Evolutionary conservation across 2,888 invertebrate genomes (phyloP).

Genomic region (Lissocephala sabroskyi): DNA sequence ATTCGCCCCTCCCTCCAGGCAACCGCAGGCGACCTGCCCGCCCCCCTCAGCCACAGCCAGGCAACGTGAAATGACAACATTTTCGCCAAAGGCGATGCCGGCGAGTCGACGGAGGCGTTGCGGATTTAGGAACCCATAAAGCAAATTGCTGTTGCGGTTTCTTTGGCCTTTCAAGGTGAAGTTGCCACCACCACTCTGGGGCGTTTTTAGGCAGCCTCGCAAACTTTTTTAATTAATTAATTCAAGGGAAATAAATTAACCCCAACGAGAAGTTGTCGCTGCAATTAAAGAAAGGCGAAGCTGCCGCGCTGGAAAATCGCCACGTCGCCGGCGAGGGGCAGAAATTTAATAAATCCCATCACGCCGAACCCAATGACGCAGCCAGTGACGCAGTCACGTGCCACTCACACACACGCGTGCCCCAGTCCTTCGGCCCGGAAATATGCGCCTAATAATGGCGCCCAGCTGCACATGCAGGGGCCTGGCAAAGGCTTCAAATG

Average conservation of each 20-base stretch:
- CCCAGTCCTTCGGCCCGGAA: neutral
- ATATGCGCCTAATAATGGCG: conserved; percentile 57
- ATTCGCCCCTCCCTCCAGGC: conserved; percentile 19
- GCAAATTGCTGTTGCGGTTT: conserved; percentile 9
- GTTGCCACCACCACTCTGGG: conserved; percentile 18
- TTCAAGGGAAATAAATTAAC: neutral
- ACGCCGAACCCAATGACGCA: conserved; percentile 18
- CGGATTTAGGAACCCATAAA: neutral
- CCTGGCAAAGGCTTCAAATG: conserved; percentile 55
- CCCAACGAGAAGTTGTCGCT: conserved; percentile 41
- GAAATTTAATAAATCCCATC: conserved; percentile 44
- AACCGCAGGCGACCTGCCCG: too few species aligned
- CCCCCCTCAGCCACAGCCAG: conserved; percentile 7
- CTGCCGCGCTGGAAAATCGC: neutral
- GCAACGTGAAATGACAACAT: conserved; percentile 32
- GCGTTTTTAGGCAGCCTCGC: conserved; percentile 26
- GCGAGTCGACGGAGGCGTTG: neutral
- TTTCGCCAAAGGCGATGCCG: conserved; percentile 11
- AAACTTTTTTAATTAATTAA: conserved; percentile 59
- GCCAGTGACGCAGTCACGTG: conserved; percentile 51
- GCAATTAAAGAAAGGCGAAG: conserved; percentile 55
- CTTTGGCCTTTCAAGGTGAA: conserved; percentile 29
- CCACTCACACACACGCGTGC: conserved; percentile 3
- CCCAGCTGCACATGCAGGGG: neutral
- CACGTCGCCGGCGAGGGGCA: conserved; percentile 11